Evolutionary conservation across 2,797 vertebrate species (phyloP).

Genomic region (Threskiornis aethiopicus): DNA sequence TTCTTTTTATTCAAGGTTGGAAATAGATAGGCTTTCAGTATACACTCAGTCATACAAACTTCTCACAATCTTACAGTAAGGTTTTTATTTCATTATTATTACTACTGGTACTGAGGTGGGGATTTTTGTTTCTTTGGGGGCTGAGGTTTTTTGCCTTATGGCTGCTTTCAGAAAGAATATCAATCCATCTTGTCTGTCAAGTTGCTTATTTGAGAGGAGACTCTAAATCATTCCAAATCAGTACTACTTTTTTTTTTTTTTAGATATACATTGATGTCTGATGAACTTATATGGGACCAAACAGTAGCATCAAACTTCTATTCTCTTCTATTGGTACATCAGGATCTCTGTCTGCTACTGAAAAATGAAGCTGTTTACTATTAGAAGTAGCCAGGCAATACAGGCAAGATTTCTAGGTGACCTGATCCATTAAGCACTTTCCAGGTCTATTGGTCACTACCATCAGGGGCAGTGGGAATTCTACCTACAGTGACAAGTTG

Average conservation of each 20-base stretch:
- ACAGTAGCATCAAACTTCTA: not conserved
- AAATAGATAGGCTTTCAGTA: not conserved
- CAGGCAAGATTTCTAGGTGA: not conserved
- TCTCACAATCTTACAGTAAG: not conserved
- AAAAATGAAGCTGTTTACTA: not conserved
- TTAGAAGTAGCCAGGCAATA: not conserved
- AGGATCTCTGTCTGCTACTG: not conserved
- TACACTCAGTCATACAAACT: not conserved
- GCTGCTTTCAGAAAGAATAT: not conserved
- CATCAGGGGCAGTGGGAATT: rapidly evolving
- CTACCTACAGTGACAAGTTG: not conserved
- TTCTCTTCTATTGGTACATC: not conserved
- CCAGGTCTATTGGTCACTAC: not conserved
- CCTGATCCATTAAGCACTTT: not conserved
- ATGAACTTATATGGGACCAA: not conserved
- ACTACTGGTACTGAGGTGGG: not conserved
- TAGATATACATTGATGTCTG: rapidly evolving
- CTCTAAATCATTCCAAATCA: not conserved
- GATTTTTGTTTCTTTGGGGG: not conserved
- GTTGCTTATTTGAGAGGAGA: not conserved
- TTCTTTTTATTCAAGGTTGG: not conserved
- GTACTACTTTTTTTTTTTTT: not conserved
- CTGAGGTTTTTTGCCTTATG: not conserved
- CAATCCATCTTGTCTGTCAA: not conserved
- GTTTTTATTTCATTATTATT: not conserved